phyloP scores from a whole-genome alignment of 1,140 invertebrate genomes.

The Neodiprion virginianus region DNA sequence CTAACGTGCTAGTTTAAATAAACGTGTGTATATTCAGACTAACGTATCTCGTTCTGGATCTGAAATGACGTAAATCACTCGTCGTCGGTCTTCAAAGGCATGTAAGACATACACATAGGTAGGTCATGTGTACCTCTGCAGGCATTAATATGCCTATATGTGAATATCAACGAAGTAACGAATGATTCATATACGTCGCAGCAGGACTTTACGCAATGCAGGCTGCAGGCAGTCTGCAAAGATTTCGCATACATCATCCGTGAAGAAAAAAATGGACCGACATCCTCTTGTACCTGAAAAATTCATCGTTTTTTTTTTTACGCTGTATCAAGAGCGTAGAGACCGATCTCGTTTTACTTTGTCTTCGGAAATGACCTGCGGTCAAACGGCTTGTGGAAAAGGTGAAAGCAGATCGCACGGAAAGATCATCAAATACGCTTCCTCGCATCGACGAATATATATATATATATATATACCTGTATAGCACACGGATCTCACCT shows the following conservation, averaged over 20 bases:
- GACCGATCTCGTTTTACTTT: neutral
- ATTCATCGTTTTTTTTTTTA: neutral
- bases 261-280: neutral
- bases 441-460: neutral
- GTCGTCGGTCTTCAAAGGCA: neutral
- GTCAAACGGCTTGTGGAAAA: slow-evolving; percentile 23
- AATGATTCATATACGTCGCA: neutral
- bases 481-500: neutral
- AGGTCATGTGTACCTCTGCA: no score
- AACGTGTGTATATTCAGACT: neutral
- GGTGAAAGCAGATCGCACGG: slow-evolving; percentile 40
- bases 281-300: no score
- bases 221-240: neutral
- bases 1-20: neutral
- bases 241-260: neutral
- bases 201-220: neutral
- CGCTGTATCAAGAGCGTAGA: neutral
- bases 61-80: neutral
- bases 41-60: neutral
- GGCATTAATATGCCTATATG: neutral
- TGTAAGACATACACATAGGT: neutral
- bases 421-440: neutral
- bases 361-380: neutral
- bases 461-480: neutral
- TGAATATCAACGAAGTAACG: neutral